Base-by-base conservation (phyloP, 2,113 vertebrate genomes). In the Ellobius talpinus region DNA sequence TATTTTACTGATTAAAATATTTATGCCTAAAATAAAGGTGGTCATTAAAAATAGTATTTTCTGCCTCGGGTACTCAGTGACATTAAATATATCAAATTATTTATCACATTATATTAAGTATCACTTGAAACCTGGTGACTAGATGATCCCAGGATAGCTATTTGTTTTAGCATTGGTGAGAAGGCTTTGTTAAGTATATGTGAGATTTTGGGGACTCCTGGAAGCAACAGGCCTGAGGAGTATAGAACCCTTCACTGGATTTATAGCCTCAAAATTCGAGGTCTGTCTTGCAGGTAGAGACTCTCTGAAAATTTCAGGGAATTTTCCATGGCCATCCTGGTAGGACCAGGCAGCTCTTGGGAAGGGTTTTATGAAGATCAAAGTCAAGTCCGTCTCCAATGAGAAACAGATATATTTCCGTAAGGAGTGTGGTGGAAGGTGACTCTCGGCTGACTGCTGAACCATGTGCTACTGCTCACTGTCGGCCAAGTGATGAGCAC, bases 1-100 rank as follows among this genome's bases (percentile, higher is more conserved):
- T 82, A 73, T 33, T 97, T 90, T 63, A 63, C 31, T 85, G 47
- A 94, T 63, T 96, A 87, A 97, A 96, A 90, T n/a, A 23, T 77
- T 90, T 77, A 85, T n/a, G 70, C 42, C 39, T 91, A 94, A 92
- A 87, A 94, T 82, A 95, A 76, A 74, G 4, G 1, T n/a, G 0
- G 23, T 88, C 50, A 68, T 76, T 89, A 72, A 42, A 87, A 77
- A 73, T 66, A 82, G 85, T 13, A 61, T 85, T 81, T 92, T 33
- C 10, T 19, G 70, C 70, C 76, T 88, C 26, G 88, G 39, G 65
- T 3, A 29, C 26, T 92, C 4, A 68, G 33, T 76, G 19, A 39
- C 6, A 88, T 78, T 93, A 84, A 90, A 77, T 95, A 90, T 66
- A 87, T 0, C 36, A 45, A 9, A 47, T 10, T 16, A 55, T 33